Percentiles rank a stretch among this genome's conserved stretches.
Conservation (phyloP, 2,797 vertebrate species). For the Petrocephalus schoutedeni region DNA sequence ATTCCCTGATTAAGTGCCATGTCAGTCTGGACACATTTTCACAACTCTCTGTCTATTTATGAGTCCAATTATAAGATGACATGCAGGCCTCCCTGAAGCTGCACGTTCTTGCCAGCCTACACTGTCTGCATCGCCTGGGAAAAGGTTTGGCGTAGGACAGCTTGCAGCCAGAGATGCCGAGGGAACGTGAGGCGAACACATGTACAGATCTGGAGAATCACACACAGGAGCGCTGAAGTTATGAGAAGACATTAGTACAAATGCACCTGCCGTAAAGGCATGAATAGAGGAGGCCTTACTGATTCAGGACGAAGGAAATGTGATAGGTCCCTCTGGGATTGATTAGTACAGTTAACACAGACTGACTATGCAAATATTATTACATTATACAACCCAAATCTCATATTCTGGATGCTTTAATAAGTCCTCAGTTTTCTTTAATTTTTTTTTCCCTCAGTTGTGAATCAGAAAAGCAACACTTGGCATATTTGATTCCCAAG, state of each 20-base stretch:
- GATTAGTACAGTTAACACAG: neutral
- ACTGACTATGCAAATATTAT: neutral
- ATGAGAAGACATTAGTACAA: neutral
- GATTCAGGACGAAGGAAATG: neutral
- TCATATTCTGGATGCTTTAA: neutral
- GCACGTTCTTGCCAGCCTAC: neutral
- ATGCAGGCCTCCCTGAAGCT: neutral
- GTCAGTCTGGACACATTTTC: neutral
- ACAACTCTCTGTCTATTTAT: neutral
- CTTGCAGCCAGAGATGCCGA: neutral
- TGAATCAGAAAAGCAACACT: neutral
- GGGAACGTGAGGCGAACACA: neutral
- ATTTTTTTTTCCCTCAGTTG: neutral
- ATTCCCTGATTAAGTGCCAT: neutral
- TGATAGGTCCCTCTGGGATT: neutral
- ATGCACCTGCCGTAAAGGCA: neutral
- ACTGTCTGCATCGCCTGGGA: neutral
- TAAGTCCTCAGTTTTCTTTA: neutral
- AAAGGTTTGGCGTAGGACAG: neutral
- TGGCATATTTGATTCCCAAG: neutral
- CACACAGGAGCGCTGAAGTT: neutral
- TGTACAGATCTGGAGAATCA: neutral
- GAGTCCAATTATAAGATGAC: neutral
- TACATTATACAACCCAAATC: neutral
- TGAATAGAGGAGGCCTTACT: neutral